phyloP scores from a whole-genome alignment of 2,797 vertebrate genomes.

The Acrossocheilus fasciatus region DNA sequence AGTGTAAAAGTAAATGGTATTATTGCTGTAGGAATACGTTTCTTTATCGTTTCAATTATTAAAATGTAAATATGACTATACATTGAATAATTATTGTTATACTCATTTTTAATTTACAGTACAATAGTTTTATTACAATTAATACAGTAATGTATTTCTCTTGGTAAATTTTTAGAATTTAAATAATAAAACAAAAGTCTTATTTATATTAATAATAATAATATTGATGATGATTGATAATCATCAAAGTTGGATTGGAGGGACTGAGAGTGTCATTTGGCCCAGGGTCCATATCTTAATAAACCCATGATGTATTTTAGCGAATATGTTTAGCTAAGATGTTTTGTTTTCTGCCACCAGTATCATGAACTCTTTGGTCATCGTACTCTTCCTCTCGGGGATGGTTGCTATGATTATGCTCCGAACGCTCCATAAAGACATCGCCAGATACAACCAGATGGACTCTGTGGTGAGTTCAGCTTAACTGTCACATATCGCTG shows the following conservation, averaged over 20 bases:
- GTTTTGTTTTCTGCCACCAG: constrained; percentile 68
- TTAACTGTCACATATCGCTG: neutral
- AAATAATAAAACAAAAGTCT: neutral
- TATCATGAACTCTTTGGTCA: constrained; percentile 97
- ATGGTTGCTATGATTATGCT: constrained; percentile 97
- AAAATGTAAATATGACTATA: neutral
- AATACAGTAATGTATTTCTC: neutral
- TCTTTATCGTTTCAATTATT: neutral
- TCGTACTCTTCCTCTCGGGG: constrained; percentile 93
- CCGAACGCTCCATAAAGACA: constrained; percentile 92
- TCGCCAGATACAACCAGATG: constrained; percentile 95
- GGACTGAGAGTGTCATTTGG: neutral
- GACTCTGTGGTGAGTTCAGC: constrained; percentile 88
- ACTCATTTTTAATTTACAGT: neutral
- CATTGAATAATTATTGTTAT: neutral
- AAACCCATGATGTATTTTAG: neutral
- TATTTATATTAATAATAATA: neutral
- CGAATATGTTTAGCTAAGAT: neutral
- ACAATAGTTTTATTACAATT: neutral
- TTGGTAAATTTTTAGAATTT: neutral
- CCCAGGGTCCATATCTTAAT: neutral
- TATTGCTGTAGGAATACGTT: neutral
- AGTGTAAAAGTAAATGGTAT: neutral
- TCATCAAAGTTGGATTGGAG: neutral
- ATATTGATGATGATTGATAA: neutral